Evolutionary conservation across 2,113 vertebrate genomes (phyloP).

Genomic region (Monopterus albus): DNA sequence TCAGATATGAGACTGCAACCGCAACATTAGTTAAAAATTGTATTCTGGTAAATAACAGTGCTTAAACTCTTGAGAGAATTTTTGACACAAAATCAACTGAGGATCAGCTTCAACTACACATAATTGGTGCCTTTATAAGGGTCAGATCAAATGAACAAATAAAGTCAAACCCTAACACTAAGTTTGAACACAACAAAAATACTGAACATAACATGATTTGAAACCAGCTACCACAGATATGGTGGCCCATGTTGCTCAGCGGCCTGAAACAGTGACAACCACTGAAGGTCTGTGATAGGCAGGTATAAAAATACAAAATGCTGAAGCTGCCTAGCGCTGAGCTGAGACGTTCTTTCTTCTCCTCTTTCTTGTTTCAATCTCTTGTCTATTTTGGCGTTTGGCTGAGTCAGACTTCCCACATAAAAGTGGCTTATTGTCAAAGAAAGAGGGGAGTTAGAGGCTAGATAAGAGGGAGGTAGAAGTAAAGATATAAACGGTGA

Average conservation of each 20-base stretch:
- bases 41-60: too few species aligned
- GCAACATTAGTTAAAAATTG: too few species aligned
- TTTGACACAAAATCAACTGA: too few species aligned
- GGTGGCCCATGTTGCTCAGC: slow-evolving; percentile 13
- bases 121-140: background rate
- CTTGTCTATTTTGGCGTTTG: slow-evolving; percentile 45
- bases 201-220: background rate
- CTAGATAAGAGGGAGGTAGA: slow-evolving; percentile 53
- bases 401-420: slow-evolving; percentile 70
- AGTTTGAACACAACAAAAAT: background rate
- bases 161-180: background rate
- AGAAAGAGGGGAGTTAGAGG: slow-evolving; percentile 58
- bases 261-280: slow-evolving; percentile 13
- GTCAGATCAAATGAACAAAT: background rate
- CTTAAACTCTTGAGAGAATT: too few species aligned
- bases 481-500: slow-evolving; percentile 64
- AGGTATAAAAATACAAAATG: slow-evolving; percentile 53
- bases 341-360: slow-evolving; percentile 24
- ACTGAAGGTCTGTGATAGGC: slow-evolving; percentile 20
- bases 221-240: slow-evolving; percentile 28
- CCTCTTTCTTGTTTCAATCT: slow-evolving; percentile 44
- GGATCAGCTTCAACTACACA: too few species aligned
- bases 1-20: too few species aligned
- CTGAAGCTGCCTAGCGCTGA: slow-evolving; percentile 32
- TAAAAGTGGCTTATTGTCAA: slow-evolving; percentile 73